A percentile compares a stretch with the other conserved stretches of the same genome.
phyloP scores from a whole-genome alignment of 2,888 invertebrate genomes.

The Amiota minor region DNA sequence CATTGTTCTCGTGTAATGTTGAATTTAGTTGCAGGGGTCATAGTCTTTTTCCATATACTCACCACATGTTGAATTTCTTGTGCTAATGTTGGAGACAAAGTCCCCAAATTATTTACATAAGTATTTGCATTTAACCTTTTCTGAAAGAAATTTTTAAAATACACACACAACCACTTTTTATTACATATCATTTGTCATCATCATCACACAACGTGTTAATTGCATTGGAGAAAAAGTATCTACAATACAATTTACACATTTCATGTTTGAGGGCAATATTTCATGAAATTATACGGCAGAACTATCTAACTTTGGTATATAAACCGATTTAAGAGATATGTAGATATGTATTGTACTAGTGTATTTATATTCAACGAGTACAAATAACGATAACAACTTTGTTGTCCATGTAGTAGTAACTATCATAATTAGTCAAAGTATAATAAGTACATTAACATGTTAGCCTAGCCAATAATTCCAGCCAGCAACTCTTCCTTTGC shows the following conservation, averaged over 20 bases:
- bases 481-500: too few relatives aligned
- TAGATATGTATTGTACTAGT: too few relatives aligned
- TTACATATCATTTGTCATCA: constrained; percentile 28
- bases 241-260: constrained; percentile 19
- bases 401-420: not conserved
- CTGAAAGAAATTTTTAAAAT: too few relatives aligned
- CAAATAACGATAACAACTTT: not conserved
- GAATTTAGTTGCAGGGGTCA: constrained; percentile 21
- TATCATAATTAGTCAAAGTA: constrained; percentile 12
- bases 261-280: constrained; percentile 54
- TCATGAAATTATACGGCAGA: too few relatives aligned
- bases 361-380: too few relatives aligned
- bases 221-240: constrained; percentile 13
- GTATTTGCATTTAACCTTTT: too few relatives aligned
- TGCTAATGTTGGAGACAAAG: too few relatives aligned
- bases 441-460: constrained; percentile 15
- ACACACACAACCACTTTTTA: too few relatives aligned
- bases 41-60: constrained; percentile 29
- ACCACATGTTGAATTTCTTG: constrained; percentile 50
- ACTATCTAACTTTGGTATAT: not conserved
- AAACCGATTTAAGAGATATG: constrained; percentile 3
- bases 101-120: too few relatives aligned
- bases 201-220: constrained; percentile 56
- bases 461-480: not conserved
- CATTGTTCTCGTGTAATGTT: constrained; percentile 33